A percentile compares a stretch with the other conserved stretches of the same genome.
These are phyloP conservation scores for Lepidurus apus DNA, from an alignment of 1,140 invertebrate species.

Conservation along the genomic window DNA sequence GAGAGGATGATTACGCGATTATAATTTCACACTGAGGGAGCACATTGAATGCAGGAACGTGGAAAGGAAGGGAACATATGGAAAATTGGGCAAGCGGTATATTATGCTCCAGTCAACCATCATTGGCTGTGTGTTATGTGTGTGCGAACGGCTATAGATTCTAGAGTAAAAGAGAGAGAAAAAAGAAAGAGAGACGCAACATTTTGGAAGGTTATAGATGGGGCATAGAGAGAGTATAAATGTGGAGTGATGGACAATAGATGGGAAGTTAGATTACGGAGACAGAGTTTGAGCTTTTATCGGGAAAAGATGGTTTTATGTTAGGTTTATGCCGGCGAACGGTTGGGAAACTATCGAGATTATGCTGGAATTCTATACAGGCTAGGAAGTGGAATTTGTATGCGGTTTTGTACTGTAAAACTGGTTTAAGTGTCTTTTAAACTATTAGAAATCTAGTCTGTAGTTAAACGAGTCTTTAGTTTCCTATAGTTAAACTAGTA, in stretches of 20 bases:
- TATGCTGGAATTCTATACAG: too few relatives aligned
- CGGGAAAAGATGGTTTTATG: too few relatives aligned
- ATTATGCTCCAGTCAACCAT: slow-evolving; percentile 14
- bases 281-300: too few relatives aligned
- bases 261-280: neutral
- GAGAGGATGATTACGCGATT: slow-evolving; percentile 15
- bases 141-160: neutral
- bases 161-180: neutral
- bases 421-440: too few relatives aligned
- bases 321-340: too few relatives aligned
- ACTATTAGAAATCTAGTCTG: too few relatives aligned
- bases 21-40: slow-evolving; percentile 15
- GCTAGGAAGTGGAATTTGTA: too few relatives aligned
- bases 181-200: neutral
- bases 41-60: neutral
- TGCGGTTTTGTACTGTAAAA: too few relatives aligned
- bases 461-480: too few relatives aligned
- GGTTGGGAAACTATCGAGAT: too few relatives aligned
- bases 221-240: neutral
- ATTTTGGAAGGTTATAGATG: neutral
- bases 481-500: too few relatives aligned
- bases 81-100: slow-evolving; percentile 3
- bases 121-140: neutral
- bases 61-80: slow-evolving; percentile 15
- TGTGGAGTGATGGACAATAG: neutral